phyloP scores from a whole-genome alignment of 2,888 invertebrate genomes.

The Euphydryas editha region DNA sequence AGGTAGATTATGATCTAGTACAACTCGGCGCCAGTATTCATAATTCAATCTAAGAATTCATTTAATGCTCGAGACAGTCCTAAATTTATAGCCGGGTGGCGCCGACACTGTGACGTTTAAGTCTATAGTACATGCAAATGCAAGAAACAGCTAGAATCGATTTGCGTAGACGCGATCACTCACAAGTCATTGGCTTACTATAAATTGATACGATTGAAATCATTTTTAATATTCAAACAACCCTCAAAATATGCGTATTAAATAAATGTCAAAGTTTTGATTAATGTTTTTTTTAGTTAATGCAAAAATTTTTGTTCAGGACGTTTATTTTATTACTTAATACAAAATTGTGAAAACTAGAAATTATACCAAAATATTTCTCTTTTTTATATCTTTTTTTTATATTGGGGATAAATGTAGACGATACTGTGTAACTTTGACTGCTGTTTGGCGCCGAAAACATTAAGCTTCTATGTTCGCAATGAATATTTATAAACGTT shows the following conservation, averaged over 20 bases:
- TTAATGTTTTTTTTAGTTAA: neutral
- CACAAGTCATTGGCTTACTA: constrained; percentile 16
- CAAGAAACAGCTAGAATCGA: constrained; percentile 33
- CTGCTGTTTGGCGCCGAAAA: constrained; percentile 60
- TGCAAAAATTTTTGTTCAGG: neutral
- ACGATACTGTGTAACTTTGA: constrained; percentile 66
- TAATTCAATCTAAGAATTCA: constrained; percentile 78
- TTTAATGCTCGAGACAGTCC: constrained; percentile 77
- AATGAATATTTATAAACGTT: constrained; percentile 70
- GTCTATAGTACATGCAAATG: constrained; percentile 53
- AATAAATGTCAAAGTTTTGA: neutral
- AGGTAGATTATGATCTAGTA: constrained; percentile 73
- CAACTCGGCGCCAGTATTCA: constrained; percentile 69
- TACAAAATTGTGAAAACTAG: too few relatives aligned
- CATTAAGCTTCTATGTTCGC: constrained; percentile 47
- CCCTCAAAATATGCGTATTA: neutral
- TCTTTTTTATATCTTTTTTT: constrained; percentile 2
- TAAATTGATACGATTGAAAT: constrained; percentile 17
- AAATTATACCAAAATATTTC: neutral
- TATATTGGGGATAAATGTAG: constrained; percentile 42
- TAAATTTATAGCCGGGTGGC: constrained; percentile 80
- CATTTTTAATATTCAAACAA: constrained; percentile 7
- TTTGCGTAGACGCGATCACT: constrained; percentile 27
- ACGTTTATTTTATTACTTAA: too few relatives aligned
- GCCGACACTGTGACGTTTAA: constrained; percentile 72